Conservation (phyloP, 2,113 vertebrate species). For the Neotragus moschatus region DNA sequence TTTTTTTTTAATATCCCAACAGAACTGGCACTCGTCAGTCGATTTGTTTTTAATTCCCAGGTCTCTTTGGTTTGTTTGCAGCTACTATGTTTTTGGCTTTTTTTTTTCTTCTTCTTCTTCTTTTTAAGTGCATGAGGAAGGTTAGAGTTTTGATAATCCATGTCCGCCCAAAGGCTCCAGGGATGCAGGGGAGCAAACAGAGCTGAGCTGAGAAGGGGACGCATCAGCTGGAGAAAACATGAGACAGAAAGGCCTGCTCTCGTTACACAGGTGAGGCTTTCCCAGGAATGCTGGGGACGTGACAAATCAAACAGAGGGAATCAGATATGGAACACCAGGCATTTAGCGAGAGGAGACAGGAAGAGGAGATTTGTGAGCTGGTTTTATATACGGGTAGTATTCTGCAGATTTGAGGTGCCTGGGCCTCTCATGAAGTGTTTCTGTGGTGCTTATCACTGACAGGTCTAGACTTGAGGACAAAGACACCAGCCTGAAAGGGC, state of each 20-base stretch:
- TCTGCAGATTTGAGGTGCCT: background rate
- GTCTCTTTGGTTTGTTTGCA: constrained; percentile 33
- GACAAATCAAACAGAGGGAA: background rate
- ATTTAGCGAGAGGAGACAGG: background rate
- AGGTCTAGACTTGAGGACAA: background rate
- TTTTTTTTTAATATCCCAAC: background rate
- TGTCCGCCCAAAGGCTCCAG: background rate
- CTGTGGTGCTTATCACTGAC: background rate
- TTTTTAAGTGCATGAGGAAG: background rate
- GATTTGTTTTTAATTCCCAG: constrained; percentile 57
- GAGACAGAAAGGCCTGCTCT: background rate
- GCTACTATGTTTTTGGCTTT: background rate
- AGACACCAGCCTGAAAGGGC: background rate
- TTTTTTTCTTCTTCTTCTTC: background rate
- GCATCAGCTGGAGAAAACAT: background rate
- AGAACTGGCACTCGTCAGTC: constrained; percentile 41
- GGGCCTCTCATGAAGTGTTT: background rate
- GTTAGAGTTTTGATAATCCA: constrained; percentile 30
- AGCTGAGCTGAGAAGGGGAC: background rate
- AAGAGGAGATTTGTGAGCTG: background rate
- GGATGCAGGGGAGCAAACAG: background rate
- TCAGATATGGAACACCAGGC: background rate
- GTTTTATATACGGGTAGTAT: too few species aligned
- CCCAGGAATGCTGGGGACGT: background rate
- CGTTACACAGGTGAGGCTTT: background rate